A percentile compares a stretch with the other conserved stretches of the same genome.
Conservation (phyloP, 2,113 vertebrate genomes). For the Suncus etruscus region DNA sequence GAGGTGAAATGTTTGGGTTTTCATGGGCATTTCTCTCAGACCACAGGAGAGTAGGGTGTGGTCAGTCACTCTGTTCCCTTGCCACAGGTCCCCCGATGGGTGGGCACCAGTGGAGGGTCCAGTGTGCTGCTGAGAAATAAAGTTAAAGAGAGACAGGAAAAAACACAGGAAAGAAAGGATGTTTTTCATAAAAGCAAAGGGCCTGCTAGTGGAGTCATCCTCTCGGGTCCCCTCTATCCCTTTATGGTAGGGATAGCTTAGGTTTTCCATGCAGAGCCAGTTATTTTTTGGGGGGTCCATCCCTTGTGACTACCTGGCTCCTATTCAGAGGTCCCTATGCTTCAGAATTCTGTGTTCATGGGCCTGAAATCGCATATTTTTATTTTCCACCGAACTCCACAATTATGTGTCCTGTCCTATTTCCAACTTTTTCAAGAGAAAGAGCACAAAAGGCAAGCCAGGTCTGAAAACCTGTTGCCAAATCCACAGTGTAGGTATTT, state of each 20-base stretch:
- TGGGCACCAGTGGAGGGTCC: no score
- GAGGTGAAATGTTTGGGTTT: background rate
- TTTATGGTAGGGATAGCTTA: no score
- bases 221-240: background rate
- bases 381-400: background rate
- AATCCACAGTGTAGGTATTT: background rate
- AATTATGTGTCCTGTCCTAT: background rate
- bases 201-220: no score
- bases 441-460: background rate
- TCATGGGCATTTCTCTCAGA: background rate
- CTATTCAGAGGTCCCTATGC: no score
- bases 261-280: background rate
- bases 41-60: no score
- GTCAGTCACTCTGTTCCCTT: no score
- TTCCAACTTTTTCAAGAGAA: background rate
- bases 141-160: no score
- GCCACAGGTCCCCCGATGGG: no score
- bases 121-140: no score
- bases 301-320: background rate
- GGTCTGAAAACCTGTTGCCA: background rate
- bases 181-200: background rate
- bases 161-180: background rate
- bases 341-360: background rate
- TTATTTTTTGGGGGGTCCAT: rapidly evolving
- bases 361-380: background rate